Conservation (phyloP, 2,888 invertebrate genomes). For the Aquatica leii region DNA sequence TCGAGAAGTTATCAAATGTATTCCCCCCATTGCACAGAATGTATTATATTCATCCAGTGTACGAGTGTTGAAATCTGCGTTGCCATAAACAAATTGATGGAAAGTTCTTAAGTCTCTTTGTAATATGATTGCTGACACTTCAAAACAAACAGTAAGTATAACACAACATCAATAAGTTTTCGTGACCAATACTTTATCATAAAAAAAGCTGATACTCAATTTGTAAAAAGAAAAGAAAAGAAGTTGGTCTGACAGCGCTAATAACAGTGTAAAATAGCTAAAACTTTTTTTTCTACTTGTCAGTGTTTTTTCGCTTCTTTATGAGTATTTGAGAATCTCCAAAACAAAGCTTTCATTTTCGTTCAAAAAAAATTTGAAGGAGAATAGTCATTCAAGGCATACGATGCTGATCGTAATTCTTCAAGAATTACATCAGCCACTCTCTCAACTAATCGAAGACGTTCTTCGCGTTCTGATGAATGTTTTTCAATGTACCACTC, state of each 20-base stretch:
- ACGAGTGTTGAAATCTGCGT: constrained; percentile 1
- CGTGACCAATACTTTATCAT: no score
- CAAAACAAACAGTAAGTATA: background rate
- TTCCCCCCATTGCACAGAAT: background rate
- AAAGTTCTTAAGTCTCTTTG: background rate
- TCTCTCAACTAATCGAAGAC: background rate
- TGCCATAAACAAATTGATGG: constrained; percentile 3
- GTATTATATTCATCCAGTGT: constrained; percentile 4
- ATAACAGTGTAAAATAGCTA: no score
- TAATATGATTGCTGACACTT: constrained; percentile 4
- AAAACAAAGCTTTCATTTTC: constrained; percentile 19
- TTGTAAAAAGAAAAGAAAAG: background rate
- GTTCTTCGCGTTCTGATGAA: constrained; percentile 14
- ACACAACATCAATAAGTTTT: constrained; percentile 15
- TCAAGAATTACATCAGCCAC: constrained; percentile 1
- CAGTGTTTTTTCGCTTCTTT: constrained; percentile 13
- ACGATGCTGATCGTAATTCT: constrained; percentile 8
- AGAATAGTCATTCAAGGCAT: no score
- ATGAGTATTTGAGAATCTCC: constrained; percentile 13
- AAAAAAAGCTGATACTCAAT: no score
- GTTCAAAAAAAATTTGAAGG: constrained; percentile 18
- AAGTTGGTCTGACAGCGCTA: background rate
- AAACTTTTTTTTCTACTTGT: constrained; percentile 8
- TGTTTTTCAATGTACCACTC: constrained; percentile 12
- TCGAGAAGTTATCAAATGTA: background rate